Evolutionary conservation across 2,113 vertebrate genomes (phyloP).

Genomic region (Andinoacara biseriatus): DNA sequence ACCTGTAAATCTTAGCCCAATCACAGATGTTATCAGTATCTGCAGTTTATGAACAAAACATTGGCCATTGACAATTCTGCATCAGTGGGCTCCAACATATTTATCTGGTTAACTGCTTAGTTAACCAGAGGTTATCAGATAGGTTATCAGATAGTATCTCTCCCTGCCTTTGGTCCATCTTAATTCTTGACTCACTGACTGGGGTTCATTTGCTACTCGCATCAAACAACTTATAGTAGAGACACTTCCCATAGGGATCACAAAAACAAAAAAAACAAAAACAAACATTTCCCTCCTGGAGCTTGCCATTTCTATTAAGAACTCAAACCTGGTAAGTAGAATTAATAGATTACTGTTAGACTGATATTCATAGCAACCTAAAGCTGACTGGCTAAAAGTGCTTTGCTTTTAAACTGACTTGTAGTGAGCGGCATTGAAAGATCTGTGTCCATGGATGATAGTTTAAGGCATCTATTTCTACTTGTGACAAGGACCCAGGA

Average conservation of each 20-base stretch:
- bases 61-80: not conserved
- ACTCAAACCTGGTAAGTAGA: constrained; percentile 12
- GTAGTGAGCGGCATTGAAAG: constrained; percentile 36
- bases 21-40: not conserved
- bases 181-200: constrained; percentile 51
- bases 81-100: not conserved
- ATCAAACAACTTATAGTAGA: constrained; percentile 41
- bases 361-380: constrained; percentile 49
- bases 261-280: not conserved
- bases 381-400: constrained; percentile 62
- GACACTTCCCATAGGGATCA: constrained; percentile 39
- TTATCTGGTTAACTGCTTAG: constrained; percentile 1
- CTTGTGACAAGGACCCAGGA: constrained; percentile 31
- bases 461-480: constrained; percentile 76
- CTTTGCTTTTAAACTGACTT: constrained; percentile 54
- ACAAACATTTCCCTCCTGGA: constrained; percentile 25
- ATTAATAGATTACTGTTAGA: constrained; percentile 35
- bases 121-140: constrained; percentile 7
- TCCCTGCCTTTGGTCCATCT: constrained; percentile 93
- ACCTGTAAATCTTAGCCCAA: not conserved
- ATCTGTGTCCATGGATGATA: constrained; percentile 27
- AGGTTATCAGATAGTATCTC: constrained; percentile 50
- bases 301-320: constrained; percentile 39
- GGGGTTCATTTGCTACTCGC: constrained; percentile 21
- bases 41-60: not conserved